Base-by-base conservation (phyloP, 2,113 vertebrate species). In the Uria aalge region DNA sequence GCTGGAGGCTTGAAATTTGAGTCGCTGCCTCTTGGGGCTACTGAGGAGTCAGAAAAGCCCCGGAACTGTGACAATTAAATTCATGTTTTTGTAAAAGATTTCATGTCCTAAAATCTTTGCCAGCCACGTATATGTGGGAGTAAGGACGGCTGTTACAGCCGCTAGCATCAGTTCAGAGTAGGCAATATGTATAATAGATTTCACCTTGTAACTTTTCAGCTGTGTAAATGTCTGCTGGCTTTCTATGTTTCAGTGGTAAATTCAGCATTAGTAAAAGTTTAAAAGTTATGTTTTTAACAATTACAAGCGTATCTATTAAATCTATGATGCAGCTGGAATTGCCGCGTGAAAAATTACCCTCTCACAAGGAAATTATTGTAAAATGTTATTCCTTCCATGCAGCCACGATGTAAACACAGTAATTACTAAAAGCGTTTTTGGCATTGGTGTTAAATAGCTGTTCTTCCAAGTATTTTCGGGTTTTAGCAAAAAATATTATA, bases 71-170 rank as follows among this genome's bases (percentile, higher is more conserved):
- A 85, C 66, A 82, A 72, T 92, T 63, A 47, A 78, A 87, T 69
- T 48, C 17, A 43, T 69, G 22, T 16, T 57, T 90, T 66, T 34
- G 30, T 52, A 15, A 53, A 86, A 68, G 48, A 26, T 63, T 63
- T 74, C 6, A 10, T 47, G 45, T 52, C 27, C 45, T 59, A 71
- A 80, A 91, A 60, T 15, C 29, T 84, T 47, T 59, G 41, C 0
- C 8, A 80, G n/a, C 13, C 47, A 45, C 0, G 0, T 55, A 4
- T 23, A 1, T 9, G 77, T 18, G 63, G 50, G 53, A 56, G 11
- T 4, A 12, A 41, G 74, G 45, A 20, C 26, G 57, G 57, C 26
- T 50, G 27, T 47, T 34, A 2, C 0, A 87, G 90, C 62, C 50
- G 20, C 41, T 56, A 63, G 83, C 81, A 43, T 29, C 45, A 23